Evolutionary conservation across 2,113 vertebrate genomes (phyloP).

Genomic region (Megaleporinus macrocephalus): DNA sequence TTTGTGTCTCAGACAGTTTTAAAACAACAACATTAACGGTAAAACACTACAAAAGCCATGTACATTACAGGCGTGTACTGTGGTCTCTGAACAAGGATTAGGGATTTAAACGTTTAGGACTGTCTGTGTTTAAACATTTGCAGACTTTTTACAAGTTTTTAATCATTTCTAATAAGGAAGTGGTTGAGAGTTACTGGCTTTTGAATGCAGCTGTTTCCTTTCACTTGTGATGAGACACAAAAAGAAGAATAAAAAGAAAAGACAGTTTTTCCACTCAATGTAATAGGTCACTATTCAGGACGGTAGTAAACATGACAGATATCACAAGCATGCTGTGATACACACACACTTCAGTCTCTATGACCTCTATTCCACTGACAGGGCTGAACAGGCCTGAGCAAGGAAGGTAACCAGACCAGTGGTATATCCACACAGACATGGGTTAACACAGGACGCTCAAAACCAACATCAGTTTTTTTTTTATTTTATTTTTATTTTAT

Average conservation of each 20-base stretch:
- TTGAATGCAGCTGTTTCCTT: neutral
- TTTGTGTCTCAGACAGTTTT: neutral
- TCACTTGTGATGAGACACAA: neutral
- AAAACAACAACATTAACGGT: neutral
- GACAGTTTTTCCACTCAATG: neutral
- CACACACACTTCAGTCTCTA: neutral
- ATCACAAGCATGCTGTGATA: neutral
- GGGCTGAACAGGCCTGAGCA: too few relatives aligned
- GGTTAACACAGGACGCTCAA: too few relatives aligned
- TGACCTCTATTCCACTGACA: too few relatives aligned
- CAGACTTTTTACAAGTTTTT: neutral
- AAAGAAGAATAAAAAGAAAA: neutral
- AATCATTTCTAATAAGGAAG: neutral
- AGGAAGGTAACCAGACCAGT: too few relatives aligned
- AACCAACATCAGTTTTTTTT: too few relatives aligned
- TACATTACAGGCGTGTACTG: neutral
- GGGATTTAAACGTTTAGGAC: neutral
- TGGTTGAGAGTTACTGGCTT: neutral
- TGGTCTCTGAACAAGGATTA: neutral
- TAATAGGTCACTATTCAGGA: neutral
- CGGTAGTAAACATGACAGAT: neutral
- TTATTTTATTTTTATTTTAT: too few relatives aligned
- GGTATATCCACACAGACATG: too few relatives aligned
- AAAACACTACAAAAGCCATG: neutral
- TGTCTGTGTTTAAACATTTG: neutral